Evolutionary conservation across 2,797 vertebrate genomes (phyloP).

Genomic region (Knipowitschia caucasica): DNA sequence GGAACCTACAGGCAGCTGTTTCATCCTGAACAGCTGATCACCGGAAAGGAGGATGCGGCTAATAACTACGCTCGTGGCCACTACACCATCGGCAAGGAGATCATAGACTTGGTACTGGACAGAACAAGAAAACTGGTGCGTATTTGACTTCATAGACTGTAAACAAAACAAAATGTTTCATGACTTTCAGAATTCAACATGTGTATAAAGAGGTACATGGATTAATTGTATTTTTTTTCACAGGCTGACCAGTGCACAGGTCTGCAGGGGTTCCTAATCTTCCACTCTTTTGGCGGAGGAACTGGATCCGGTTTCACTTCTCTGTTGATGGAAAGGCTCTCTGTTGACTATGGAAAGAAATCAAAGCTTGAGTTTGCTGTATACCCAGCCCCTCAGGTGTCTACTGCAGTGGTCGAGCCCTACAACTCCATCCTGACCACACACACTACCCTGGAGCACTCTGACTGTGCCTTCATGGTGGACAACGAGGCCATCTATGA

Average conservation of each 20-base stretch:
- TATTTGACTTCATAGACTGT: too few relatives aligned
- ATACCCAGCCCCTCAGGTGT: conserved; percentile 85
- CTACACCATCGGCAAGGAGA: conserved; percentile 79
- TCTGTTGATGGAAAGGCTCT: conserved; percentile 87
- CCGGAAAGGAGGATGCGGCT: conserved; percentile 80
- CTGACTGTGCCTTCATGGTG: conserved; percentile 88
- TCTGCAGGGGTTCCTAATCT: conserved; percentile 83
- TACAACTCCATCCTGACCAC: conserved; percentile 89
- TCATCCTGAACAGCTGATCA: conserved; percentile 78
- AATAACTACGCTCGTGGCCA: conserved; percentile 79
- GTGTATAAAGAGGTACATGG: not conserved
- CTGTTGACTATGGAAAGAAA: conserved; percentile 89
- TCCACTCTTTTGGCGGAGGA: conserved; percentile 82
- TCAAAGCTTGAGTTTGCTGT: conserved; percentile 87
- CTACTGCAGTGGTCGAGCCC: conserved; percentile 86
- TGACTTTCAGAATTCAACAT: too few relatives aligned
- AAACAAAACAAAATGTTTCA: too few relatives aligned
- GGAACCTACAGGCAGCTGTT: conserved; percentile 76
- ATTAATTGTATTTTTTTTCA: not conserved
- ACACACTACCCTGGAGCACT: conserved; percentile 85
- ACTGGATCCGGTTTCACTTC: conserved; percentile 88
- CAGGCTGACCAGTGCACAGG: conserved; percentile 86
- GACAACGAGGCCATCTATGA: conserved; percentile 90
- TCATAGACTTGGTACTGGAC: conserved; percentile 76
- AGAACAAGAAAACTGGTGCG: conserved; percentile 77